Evolutionary conservation across 2,888 invertebrate genomes (phyloP).

Genomic region (Helleia helle): DNA sequence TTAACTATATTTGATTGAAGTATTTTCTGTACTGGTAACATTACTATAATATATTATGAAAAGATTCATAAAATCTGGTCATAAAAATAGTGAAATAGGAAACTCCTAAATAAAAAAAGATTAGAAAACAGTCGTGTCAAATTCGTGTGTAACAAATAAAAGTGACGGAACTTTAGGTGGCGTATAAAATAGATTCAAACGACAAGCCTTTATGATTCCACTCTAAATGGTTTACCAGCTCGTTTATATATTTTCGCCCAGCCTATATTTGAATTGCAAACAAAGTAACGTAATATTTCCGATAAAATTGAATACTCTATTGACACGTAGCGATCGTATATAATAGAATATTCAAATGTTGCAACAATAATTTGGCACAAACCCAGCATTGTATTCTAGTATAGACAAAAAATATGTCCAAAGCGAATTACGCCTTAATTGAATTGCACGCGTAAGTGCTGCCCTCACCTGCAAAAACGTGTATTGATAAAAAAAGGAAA

Average conservation of each 20-base stretch:
- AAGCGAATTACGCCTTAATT: conserved; percentile 20
- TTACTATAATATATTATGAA: too few species aligned
- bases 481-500: conserved; percentile 8
- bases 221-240: conserved; percentile 5
- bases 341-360: conserved; percentile 7
- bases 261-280: conserved; percentile 7
- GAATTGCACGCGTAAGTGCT: conserved; percentile 18
- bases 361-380: conserved; percentile 5
- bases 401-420: conserved; percentile 14
- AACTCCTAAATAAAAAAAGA: too few species aligned
- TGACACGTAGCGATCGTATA: conserved; percentile 4
- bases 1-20: too few species aligned
- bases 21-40: too few species aligned
- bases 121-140: too few species aligned
- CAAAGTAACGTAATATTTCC: conserved; percentile 3
- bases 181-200: not conserved
- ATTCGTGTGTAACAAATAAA: not conserved
- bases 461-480: conserved; percentile 8
- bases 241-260: not conserved
- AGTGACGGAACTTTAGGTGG: not conserved
- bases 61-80: too few species aligned
- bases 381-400: not conserved
- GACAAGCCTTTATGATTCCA: conserved; percentile 2
- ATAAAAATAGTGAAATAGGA: too few species aligned
- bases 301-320: conserved; percentile 3